A percentile compares a stretch with the other conserved stretches of the same genome.
Evolutionary conservation across 1,140 invertebrate species (phyloP).

Genomic region (Zaprionus kolodkinae): DNA sequence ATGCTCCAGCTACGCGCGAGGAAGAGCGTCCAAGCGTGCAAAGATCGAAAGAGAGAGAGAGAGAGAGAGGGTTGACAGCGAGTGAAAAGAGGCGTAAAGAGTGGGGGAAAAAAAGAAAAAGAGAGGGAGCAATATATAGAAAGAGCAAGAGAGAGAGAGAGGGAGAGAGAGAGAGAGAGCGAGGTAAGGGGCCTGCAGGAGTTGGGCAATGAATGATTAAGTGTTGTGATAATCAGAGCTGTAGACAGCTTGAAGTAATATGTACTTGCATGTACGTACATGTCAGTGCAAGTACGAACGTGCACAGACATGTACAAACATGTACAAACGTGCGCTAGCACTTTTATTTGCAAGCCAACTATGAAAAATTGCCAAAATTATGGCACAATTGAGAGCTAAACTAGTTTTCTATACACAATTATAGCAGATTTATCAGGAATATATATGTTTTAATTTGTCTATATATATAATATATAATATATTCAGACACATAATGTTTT

Average conservation of each 20-base stretch:
- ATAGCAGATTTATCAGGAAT: not conserved
- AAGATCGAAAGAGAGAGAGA: constrained; percentile 31
- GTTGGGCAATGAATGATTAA: constrained; percentile 53
- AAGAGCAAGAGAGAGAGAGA: no score
- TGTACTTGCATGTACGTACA: not conserved
- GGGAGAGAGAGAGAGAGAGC: no score
- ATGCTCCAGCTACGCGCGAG: constrained; percentile 20
- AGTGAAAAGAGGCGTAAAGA: not conserved
- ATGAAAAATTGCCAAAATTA: no score
- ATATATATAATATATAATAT: no score
- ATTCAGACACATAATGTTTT: no score
- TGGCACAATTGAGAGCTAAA: no score
- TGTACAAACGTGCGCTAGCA: not conserved
- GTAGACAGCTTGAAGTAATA: constrained; percentile 45
- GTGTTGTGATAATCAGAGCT: constrained; percentile 59
- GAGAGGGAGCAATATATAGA: not conserved
- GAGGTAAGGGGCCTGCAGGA: constrained; percentile 2
- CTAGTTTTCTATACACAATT: not conserved
- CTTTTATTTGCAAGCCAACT: no score
- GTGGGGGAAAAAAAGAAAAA: constrained; percentile 2
- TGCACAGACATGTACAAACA: not conserved
- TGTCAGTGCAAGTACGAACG: constrained; percentile 4
- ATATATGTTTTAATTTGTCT: no score
- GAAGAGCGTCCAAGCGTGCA: constrained; percentile 68
- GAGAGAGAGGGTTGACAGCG: constrained; percentile 3